Percentiles rank a stretch among this genome's conserved stretches.
These are phyloP conservation scores for Drosophila merina DNA, from an alignment of 2,888 invertebrate species.

Conservation along the genomic window DNA sequence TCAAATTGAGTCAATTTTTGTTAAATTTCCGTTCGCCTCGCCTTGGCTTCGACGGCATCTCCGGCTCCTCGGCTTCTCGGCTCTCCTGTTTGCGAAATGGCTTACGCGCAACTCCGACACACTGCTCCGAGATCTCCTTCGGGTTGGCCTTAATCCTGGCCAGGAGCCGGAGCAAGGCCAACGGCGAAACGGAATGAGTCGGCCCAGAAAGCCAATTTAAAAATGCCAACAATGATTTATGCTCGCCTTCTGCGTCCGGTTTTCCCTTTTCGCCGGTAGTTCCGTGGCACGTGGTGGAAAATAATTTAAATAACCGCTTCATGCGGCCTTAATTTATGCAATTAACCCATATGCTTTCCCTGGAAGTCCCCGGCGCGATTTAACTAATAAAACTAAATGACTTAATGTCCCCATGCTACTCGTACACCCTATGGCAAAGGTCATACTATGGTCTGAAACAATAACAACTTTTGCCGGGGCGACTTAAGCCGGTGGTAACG, in stretches of 20 bases:
- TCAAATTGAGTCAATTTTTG: conserved; percentile 79
- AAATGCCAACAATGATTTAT: conserved; percentile 83
- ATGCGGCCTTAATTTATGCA: conserved; percentile 73
- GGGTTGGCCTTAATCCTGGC: conserved; percentile 62
- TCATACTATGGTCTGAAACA: conserved; percentile 66
- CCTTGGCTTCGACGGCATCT: conserved; percentile 51
- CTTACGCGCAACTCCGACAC: conserved; percentile 39
- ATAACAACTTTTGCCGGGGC: conserved; percentile 42
- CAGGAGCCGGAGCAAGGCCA: conserved; percentile 36
- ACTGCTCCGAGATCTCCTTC: conserved; percentile 11
- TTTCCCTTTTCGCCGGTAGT: conserved; percentile 8
- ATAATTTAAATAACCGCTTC: conserved; percentile 57
- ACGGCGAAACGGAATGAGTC: conserved; percentile 57
- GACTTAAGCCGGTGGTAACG: conserved; percentile 70
- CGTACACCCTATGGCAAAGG: conserved; percentile 67
- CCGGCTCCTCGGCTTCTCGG: conserved; percentile 18
- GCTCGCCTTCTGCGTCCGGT: conserved; percentile 29
- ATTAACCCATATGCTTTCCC: conserved; percentile 75
- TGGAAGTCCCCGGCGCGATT: conserved; percentile 26
- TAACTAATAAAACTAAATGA: conserved; percentile 76
- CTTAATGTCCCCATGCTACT: conserved; percentile 67
- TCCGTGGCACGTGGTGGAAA: conserved; percentile 20
- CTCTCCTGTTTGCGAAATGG: conserved; percentile 30
- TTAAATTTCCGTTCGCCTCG: conserved; percentile 67
- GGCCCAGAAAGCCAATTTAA: conserved; percentile 80